Base-by-base conservation (phyloP, 35 echinoderm and acorn worm species). In the Strongylocentrotus purpuratus region DNA sequence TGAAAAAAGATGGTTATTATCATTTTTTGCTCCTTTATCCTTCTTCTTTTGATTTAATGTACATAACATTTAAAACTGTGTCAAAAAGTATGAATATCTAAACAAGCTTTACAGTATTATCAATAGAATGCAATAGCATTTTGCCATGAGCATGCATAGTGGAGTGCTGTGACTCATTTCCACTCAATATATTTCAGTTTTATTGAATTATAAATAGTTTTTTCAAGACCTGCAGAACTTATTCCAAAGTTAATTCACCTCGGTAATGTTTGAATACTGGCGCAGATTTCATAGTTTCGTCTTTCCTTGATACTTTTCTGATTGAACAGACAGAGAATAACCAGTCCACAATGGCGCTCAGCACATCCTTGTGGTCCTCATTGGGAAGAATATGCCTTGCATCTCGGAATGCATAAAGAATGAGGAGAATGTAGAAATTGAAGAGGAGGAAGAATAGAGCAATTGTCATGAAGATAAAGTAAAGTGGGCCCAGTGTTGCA, bases 371-470 rank as follows among this genome's bases (percentile, higher is more conserved):
- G 94, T 97, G 86, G 4, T 94, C 88, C 32, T 61, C 60, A 18
- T 88, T 45, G 33, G 59, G 35, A 33, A 92, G 88, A 0, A 87
- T 14, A 18, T 45, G 6, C 86, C 61, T 95, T 4, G 97, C 96
- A 13, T 86, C 61, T 31, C 48, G 18, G 41, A 97, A 98, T 9
- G 95, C 92, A 28, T 97, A 47, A 33, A 98, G 48, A 31, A 99
- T 95, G 33, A 99, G 90, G 22, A 96, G 41, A 7, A 98, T 92
- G 46, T 95, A 95, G 20, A 96, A 71, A 52, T 99, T 98, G 60
- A 99, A 90, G 33, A 98, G 45, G 93, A 99, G 58, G 60, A 94
- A 97, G 11, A 97, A 88, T 0, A 96, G 85, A 25, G 92, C 14
- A 85, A 98, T 95, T 47, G 88, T 97, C 14, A 97, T 48, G 1